phyloP scores from a whole-genome alignment of 1,140 invertebrate species.

The Lutraria rhynchaena region DNA sequence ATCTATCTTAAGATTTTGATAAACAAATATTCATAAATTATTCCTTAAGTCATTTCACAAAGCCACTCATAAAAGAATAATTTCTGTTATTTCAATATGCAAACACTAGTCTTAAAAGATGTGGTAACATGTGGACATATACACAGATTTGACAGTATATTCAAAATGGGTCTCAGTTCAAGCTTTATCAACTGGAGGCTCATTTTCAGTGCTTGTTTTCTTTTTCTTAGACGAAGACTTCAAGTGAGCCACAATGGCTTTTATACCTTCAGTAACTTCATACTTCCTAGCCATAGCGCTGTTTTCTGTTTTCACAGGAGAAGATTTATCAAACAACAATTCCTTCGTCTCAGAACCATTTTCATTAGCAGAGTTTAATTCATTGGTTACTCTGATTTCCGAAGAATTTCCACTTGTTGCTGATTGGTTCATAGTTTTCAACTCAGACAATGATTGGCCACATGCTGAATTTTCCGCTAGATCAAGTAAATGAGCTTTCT shows the following conservation, averaged over 20 bases:
- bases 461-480: too few relatives aligned
- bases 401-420: background rate
- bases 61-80: too few relatives aligned
- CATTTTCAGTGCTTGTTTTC: constrained; percentile 7
- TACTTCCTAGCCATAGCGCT: constrained; percentile 36
- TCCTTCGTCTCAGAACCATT: background rate
- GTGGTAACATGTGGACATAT: too few relatives aligned
- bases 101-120: too few relatives aligned
- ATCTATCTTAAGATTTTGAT: too few relatives aligned
- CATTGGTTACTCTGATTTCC: background rate
- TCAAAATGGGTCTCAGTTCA: too few relatives aligned
- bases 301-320: background rate
- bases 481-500: constrained; percentile 7
- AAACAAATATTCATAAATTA: too few relatives aligned
- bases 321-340: background rate
- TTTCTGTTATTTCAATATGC: too few relatives aligned
- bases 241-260: constrained; percentile 57
- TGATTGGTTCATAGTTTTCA: background rate
- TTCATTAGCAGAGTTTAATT: background rate
- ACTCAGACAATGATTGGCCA: background rate
- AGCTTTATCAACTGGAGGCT: too few relatives aligned
- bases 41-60: too few relatives aligned
- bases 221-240: constrained; percentile 41
- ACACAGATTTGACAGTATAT: too few relatives aligned
- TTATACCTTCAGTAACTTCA: constrained; percentile 49